Conservation (phyloP, 2,113 vertebrate genomes). For the Poeciliopsis turrubarensis region DNA sequence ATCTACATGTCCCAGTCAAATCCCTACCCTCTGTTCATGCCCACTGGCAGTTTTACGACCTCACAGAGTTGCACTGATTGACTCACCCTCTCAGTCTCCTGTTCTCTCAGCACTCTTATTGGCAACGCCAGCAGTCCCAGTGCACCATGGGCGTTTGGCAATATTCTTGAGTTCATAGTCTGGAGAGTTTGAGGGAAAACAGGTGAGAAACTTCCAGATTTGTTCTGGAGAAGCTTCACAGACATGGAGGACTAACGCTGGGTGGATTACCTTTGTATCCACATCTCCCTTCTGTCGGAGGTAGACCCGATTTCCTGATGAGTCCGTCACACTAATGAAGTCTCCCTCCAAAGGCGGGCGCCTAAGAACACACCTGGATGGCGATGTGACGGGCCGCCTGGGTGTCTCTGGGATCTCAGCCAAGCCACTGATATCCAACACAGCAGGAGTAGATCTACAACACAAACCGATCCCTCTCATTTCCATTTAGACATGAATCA, state of each 20-base stretch:
- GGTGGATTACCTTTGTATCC: slow-evolving; percentile 52
- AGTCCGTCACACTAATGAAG: slow-evolving; percentile 91
- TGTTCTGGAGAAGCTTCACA: background rate
- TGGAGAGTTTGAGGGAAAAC: slow-evolving; percentile 47
- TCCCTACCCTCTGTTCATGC: background rate
- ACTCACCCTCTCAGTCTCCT: slow-evolving; percentile 85
- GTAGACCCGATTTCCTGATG: slow-evolving; percentile 85
- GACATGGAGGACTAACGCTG: background rate
- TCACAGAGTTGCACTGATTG: background rate
- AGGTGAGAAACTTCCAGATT: background rate
- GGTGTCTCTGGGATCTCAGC: slow-evolving; percentile 57
- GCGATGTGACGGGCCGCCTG: background rate
- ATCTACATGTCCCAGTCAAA: background rate
- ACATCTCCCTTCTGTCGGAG: slow-evolving; percentile 82
- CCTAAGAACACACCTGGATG: slow-evolving; percentile 71
- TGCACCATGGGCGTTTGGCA: slow-evolving; percentile 72
- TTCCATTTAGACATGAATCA: background rate
- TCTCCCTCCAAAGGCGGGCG: slow-evolving; percentile 89
- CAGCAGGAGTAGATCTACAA: slow-evolving; percentile 44
- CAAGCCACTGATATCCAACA: slow-evolving; percentile 77
- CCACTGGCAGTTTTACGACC: background rate
- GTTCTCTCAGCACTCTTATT: slow-evolving; percentile 86
- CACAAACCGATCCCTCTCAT: background rate
- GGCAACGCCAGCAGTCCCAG: slow-evolving; percentile 88
- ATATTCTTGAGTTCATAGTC: slow-evolving; percentile 58